Evolutionary conservation across 2,888 invertebrate genomes (phyloP).

Genomic region (Euproctis similis): DNA sequence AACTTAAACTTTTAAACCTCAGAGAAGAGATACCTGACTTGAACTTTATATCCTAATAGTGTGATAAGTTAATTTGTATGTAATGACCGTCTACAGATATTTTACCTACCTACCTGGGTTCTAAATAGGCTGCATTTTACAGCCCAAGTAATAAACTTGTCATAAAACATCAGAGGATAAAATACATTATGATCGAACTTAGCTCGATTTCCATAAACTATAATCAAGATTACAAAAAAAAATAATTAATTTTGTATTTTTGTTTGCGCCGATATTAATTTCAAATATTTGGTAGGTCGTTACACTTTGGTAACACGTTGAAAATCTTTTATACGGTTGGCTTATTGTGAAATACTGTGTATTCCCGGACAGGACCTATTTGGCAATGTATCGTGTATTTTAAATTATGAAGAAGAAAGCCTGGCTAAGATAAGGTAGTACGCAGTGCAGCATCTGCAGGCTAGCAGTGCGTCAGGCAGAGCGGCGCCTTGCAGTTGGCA

Average conservation of each 20-base stretch:
- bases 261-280: slow-evolving; percentile 27
- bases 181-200: slow-evolving; percentile 40
- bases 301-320: slow-evolving; percentile 17
- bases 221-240: slow-evolving; percentile 29
- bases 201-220: slow-evolving; percentile 44
- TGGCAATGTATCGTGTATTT: slow-evolving; percentile 51
- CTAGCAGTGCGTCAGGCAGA: slow-evolving; percentile 64
- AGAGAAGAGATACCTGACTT: too few species aligned
- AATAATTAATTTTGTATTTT: too few species aligned
- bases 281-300: slow-evolving; percentile 24
- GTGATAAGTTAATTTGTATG: too few species aligned
- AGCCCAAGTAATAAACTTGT: slow-evolving; percentile 51
- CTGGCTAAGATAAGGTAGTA: slow-evolving; percentile 46
- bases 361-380: slow-evolving; percentile 41
- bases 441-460: slow-evolving; percentile 64
- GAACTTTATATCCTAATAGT: too few species aligned
- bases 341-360: slow-evolving; percentile 10
- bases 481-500: slow-evolving; percentile 72
- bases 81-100: too few species aligned
- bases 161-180: slow-evolving; percentile 34
- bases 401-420: slow-evolving; percentile 52
- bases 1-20: too few species aligned
- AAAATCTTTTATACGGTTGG: slow-evolving; percentile 18
- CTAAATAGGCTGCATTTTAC: too few species aligned
- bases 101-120: too few species aligned